Base-by-base conservation (phyloP, 2,888 invertebrate species). In the Orthonychiurus folsomi region DNA sequence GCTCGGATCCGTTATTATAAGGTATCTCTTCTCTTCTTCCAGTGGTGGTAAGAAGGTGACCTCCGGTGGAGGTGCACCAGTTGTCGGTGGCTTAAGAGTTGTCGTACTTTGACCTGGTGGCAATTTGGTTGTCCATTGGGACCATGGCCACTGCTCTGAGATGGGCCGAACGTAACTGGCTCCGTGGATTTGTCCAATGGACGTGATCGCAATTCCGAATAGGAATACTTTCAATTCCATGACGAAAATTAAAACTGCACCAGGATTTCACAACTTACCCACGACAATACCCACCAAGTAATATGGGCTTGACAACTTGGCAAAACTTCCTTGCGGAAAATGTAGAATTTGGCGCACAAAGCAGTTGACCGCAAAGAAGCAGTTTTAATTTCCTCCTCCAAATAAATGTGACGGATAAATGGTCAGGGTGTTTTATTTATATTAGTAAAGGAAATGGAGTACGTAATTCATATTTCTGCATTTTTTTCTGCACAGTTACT, bases 1-100 rank as follows among this genome's bases (percentile, higher is more conserved):
- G n/a, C 48, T 37, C 21, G 61, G 60, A 37, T 64, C 64, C 2
- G 48, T 37, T 24, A 64, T 54, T 20, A 57, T 56, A 1, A 64
- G n/a, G 47, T 25, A 57, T 37, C 27, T 47, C 5, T 50, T 37
- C 37, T 37, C 37, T 37, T 37, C 37, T 15, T 37, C 37, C 37
- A 15, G 5, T 37, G 37, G 37, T 5, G 37, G 37, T 9, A 37
- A 15, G 15, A 37, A 37, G 15, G 37, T 37, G 5, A 37, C 37
- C 15, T 37, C 37, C 3, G 60, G 60, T 5, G 63, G 24, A 20
- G 59, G 28, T 1, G 60, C 37, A 9, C 53, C 12, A 27, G 63
- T 53, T 2, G 55, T 25, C 1, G 24, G 15, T 5, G 60, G 25
- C 3, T 18, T 3, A 2, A 23, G 53, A 26, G 56, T 47, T 26